Evolutionary conservation across 2,113 vertebrate species (phyloP).

Genomic region (Gadus chalcogrammus): DNA sequence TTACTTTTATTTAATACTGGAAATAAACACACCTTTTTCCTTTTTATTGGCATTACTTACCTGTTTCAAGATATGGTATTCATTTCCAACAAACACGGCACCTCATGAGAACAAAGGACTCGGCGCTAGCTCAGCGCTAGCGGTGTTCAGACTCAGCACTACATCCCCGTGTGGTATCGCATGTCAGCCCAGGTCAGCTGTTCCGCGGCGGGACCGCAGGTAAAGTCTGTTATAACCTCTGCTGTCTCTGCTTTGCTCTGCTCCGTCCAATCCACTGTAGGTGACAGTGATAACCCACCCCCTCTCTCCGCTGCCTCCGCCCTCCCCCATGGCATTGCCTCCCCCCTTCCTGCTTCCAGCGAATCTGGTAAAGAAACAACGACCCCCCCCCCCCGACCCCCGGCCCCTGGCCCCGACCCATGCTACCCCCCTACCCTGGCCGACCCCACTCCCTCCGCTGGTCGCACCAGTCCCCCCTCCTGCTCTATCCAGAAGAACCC

Average conservation of each 20-base stretch:
- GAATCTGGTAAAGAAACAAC: slow-evolving; percentile 77
- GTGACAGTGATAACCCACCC: slow-evolving; percentile 75
- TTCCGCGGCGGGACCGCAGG: slow-evolving; percentile 10
- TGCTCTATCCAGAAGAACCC: not conserved
- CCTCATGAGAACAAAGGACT: too few relatives aligned
- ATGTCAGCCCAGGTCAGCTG: too few relatives aligned
- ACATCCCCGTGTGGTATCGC: too few relatives aligned
- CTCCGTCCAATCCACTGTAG: slow-evolving; percentile 62
- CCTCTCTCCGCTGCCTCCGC: slow-evolving; percentile 74
- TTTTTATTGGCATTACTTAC: too few relatives aligned
- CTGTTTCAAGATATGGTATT: too few relatives aligned
- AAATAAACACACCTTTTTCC: too few relatives aligned
- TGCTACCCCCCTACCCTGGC: not conserved
- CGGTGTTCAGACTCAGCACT: too few relatives aligned
- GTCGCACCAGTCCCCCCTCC: not conserved
- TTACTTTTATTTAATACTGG: too few relatives aligned
- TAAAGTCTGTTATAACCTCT: slow-evolving; percentile 61
- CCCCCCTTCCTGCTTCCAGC: slow-evolving; percentile 75
- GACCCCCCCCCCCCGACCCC: slow-evolving; percentile 26
- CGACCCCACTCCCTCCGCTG: not conserved
- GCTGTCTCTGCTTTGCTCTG: slow-evolving; percentile 67
- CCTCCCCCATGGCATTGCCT: slow-evolving; percentile 76
- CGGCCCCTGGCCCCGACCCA: not conserved
- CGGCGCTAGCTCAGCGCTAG: too few relatives aligned
- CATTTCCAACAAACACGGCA: too few relatives aligned